phyloP scores from a whole-genome alignment of 2,888 invertebrate genomes.

The Candidula unifasciata region DNA sequence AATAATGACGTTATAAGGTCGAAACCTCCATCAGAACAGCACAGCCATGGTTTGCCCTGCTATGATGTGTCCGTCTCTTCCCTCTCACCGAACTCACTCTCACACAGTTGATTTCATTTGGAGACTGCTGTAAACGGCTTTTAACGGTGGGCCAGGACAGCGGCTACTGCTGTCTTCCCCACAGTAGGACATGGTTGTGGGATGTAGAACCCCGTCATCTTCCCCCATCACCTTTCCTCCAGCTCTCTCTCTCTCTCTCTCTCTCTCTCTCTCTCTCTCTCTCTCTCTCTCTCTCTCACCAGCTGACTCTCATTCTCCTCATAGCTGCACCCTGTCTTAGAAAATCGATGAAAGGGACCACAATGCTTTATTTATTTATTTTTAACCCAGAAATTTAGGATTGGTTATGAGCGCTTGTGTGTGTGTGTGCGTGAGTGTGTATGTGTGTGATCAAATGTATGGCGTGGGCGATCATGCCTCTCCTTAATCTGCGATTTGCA shows the following conservation, averaged over 20 bases:
- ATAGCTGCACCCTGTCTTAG: not conserved
- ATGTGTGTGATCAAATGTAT: too few species aligned
- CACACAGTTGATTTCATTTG: not conserved
- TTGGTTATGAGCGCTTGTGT: too few species aligned
- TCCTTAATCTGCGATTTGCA: too few species aligned
- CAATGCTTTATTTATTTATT: too few species aligned
- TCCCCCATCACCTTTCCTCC: not conserved
- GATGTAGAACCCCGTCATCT: not conserved
- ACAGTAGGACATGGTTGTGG: too few species aligned
- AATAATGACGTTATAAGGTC: not conserved
- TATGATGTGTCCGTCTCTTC: not conserved
- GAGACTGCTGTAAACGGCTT: not conserved
- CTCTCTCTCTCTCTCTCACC: conserved; percentile 11
- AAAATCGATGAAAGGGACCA: too few species aligned
- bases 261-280: conserved; percentile 14
- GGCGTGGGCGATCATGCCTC: too few species aligned
- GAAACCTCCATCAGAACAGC: not conserved
- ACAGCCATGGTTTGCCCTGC: not conserved
- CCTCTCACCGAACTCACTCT: not conserved
- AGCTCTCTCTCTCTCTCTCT: too few species aligned
- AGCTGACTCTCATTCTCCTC: not conserved
- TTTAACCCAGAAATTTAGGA: too few species aligned
- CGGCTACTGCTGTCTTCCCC: too few species aligned
- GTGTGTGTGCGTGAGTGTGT: too few species aligned
- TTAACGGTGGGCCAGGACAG: not conserved